Base-by-base conservation (phyloP, 2,113 vertebrate genomes). In the Pelecanoides urinatrix region DNA sequence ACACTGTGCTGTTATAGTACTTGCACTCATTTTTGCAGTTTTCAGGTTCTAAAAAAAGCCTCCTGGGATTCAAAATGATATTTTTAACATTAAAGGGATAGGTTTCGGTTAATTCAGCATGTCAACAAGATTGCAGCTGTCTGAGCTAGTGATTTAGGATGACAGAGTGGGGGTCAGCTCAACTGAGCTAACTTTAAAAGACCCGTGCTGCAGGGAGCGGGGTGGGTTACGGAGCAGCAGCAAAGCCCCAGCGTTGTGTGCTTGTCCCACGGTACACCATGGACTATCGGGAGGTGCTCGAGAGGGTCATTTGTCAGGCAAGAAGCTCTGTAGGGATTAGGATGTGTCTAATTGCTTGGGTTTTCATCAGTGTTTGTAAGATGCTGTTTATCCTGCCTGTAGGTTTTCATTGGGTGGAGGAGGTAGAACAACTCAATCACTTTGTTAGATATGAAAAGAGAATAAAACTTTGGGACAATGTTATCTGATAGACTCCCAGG, bases 221-320 rank as follows among this genome's bases (percentile, higher is more conserved):
- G 5, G 26, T 14, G 27, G 15, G 6, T 22, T 80, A 26, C 2
- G 4, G 72, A 45, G 36, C 90, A 56, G 74, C 81, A 80, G 70
- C 61, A 67, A 12, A 87, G 38, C 38, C 74, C 30, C 27, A 2
- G 59, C 2, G 1, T 2, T 38, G 9, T 45, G 45, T 30, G 11
- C n/a, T 76, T 70, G 50, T 50, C 75, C 74, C n/a, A 17, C 0
- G 0, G 49, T n/a, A 44, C 19, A 13, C 18, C 27, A 2, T 2
- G 30, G 26, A 34, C 66, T 65, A 1, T 4, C 1, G 2, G 25
- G 49, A 71, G 30, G 19, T 61, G 38, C 42, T 88, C 2, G 1
- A 40, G 58, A 55, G n/a, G 17, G 34, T 26, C 11, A 10, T 68
- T 38, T 16, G 23, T 53, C 16, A 61, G 30, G 21, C 50, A 66